Evolutionary conservation across 1,140 invertebrate genomes (phyloP).

Genomic region (Neomicropteryx cornuta): DNA sequence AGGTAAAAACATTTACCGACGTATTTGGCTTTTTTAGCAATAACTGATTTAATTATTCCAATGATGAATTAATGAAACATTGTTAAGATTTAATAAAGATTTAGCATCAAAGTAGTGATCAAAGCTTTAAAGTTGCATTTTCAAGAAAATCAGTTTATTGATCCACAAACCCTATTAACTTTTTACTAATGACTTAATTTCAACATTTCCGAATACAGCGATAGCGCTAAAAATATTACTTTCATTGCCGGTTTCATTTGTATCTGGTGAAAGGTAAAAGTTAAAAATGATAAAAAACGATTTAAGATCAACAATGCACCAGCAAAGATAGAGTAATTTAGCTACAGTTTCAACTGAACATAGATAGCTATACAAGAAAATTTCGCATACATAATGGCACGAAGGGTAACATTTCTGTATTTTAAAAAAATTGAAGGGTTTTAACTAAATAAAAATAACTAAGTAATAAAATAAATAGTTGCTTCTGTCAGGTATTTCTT

Average conservation of each 20-base stretch:
- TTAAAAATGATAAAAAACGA: neutral
- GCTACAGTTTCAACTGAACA: neutral
- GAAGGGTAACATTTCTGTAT: neutral
- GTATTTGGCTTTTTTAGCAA: constrained; percentile 2
- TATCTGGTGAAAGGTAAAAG: neutral
- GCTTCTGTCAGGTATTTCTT: neutral
- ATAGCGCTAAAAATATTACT: neutral
- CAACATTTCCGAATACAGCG: neutral
- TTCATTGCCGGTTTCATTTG: neutral
- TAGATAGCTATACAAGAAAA: neutral
- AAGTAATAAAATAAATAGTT: neutral
- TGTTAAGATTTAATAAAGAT: constrained; percentile 1
- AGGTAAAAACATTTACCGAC: constrained; percentile 6
- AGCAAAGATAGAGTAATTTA: neutral
- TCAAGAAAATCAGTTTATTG: constrained; percentile 7
- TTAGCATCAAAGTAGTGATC: constrained; percentile 8
- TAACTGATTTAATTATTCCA: constrained; percentile 7
- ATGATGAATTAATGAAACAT: constrained; percentile 9
- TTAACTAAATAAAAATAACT: neutral
- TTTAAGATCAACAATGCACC: neutral
- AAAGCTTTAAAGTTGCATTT: constrained; percentile 9
- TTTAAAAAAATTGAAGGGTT: neutral
- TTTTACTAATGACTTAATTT: neutral
- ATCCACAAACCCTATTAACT: constrained; percentile 4
- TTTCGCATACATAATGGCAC: neutral